Percentiles rank a stretch among this genome's conserved stretches.
Conservation (phyloP, 2,113 vertebrate species). For the Typhlomys cinereus region DNA sequence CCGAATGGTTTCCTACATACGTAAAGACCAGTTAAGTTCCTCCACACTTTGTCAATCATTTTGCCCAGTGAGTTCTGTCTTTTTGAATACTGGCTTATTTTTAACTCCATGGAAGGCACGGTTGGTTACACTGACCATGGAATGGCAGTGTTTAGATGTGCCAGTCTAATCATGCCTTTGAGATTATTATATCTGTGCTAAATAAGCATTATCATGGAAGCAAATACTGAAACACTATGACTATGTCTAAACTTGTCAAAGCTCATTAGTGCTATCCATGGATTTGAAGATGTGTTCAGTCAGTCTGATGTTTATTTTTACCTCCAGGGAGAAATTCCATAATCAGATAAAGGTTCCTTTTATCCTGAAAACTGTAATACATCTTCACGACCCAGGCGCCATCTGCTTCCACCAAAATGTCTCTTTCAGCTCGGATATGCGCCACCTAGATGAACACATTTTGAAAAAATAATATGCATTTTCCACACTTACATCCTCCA, state of each 20-base stretch:
- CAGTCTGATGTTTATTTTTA: slow-evolving; percentile 65
- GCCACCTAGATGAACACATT: slow-evolving; percentile 88
- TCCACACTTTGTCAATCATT: not conserved
- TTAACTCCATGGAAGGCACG: not conserved
- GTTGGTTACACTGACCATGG: not conserved
- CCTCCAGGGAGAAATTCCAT: slow-evolving; percentile 99
- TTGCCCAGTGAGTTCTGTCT: not conserved
- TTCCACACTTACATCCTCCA: slow-evolving; percentile 11
- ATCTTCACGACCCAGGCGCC: slow-evolving; percentile 99
- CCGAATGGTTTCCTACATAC: not conserved
- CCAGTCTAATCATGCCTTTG: slow-evolving; percentile 24
- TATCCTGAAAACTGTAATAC: slow-evolving; percentile 99
- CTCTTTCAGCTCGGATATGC: slow-evolving; percentile 97
- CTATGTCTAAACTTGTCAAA: not conserved
- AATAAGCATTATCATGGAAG: slow-evolving; percentile 9
- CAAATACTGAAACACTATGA: not conserved
- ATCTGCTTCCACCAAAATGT: slow-evolving; percentile 98
- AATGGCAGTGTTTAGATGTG: slow-evolving; percentile 12
- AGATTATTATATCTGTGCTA: slow-evolving; percentile 10
- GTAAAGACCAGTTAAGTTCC: not conserved
- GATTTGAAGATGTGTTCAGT: not conserved
- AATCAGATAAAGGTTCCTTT: slow-evolving; percentile 98
- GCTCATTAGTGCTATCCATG: not conserved
- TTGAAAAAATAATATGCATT: slow-evolving; percentile 43
- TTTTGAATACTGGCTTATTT: not conserved